phyloP scores from a whole-genome alignment of 2,113 vertebrate genomes.

The Nothocercus nigrocapillus region DNA sequence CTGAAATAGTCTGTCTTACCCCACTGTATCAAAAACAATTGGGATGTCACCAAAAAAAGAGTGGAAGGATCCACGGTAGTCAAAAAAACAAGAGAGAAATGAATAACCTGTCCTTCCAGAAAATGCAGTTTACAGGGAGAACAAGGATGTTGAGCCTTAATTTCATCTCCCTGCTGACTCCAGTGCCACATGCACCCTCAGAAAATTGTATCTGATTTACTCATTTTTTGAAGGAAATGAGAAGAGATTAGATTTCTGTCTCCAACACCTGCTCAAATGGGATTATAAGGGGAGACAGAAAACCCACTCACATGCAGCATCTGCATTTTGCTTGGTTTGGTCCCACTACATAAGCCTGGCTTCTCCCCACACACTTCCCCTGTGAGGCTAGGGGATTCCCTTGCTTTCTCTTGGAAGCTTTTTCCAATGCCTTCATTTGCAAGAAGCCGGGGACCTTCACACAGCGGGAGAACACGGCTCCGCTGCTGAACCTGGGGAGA shows the following conservation, averaged over 20 bases:
- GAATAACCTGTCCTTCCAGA: neutral
- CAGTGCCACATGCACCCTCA: neutral
- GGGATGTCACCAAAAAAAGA: neutral
- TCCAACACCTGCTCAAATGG: neutral
- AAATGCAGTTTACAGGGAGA: neutral
- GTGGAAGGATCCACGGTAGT: neutral
- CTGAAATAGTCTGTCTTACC: neutral
- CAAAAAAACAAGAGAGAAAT: no score
- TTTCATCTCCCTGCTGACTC: neutral
- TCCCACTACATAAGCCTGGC: neutral
- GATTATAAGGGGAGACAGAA: neutral
- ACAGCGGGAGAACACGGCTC: accelerated
- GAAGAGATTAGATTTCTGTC: neutral
- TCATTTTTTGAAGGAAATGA: neutral
- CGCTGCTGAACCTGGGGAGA: neutral
- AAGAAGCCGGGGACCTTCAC: neutral
- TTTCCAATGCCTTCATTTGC: neutral
- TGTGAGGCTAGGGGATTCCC: neutral
- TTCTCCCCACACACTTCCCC: neutral
- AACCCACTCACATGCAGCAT: neutral
- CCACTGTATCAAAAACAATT: neutral
- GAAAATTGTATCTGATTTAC: neutral
- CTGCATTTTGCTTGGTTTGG: neutral
- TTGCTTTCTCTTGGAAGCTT: neutral
- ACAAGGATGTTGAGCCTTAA: neutral